A percentile compares a stretch with the other conserved stretches of the same genome.
These are phyloP conservation scores for Odocoileus hemionus DNA, from an alignment of 2,113 vertebrate species.

Conservation along the genomic window DNA sequence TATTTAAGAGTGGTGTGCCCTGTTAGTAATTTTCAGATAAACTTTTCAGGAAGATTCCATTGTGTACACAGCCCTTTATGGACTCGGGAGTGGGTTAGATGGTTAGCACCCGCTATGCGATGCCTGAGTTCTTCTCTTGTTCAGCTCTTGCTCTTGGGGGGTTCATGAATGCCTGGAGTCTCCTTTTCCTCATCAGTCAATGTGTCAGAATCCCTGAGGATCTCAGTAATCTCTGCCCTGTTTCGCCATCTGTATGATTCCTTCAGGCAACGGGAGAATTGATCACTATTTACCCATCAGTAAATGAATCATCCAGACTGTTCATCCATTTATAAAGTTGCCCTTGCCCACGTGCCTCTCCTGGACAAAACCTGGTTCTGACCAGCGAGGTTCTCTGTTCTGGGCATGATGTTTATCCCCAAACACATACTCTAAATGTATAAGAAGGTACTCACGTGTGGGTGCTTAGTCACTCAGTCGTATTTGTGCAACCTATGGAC, in stretches of 20 bases:
- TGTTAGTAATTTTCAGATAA: neutral
- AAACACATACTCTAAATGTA: neutral
- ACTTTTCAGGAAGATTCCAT: neutral
- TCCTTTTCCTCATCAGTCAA: neutral
- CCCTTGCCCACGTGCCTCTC: neutral
- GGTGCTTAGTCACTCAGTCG: no score
- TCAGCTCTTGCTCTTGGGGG: neutral
- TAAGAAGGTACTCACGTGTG: neutral
- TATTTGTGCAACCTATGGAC: no score
- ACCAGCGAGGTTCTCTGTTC: neutral
- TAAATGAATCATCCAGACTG: neutral
- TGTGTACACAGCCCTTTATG: neutral
- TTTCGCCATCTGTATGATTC: neutral
- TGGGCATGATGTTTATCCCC: neutral
- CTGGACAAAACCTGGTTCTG: neutral
- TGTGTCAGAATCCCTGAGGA: neutral
- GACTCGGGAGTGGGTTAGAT: no score
- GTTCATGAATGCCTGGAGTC: neutral
- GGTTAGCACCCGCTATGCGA: neutral
- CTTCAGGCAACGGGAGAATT: neutral
- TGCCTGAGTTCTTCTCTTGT: neutral
- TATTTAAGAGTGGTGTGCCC: neutral
- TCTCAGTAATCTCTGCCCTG: neutral
- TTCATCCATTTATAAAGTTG: neutral
- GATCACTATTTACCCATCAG: neutral